Evolutionary conservation across 2,888 invertebrate genomes (phyloP).

Genomic region (Atrina japonica): DNA sequence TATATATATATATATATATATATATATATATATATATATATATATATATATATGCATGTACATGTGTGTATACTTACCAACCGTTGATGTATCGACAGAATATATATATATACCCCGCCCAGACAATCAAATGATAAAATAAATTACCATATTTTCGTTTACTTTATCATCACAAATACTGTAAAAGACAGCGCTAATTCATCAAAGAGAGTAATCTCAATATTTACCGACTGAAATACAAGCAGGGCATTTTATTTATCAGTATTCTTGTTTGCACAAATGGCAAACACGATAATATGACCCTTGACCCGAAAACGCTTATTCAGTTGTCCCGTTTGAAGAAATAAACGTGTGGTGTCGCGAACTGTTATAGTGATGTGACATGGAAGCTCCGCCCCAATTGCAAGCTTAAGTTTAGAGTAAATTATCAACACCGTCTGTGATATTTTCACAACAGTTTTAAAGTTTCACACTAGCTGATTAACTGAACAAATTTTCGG

Average conservation of each 20-base stretch:
- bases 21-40: no score
- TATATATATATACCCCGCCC: constrained; percentile 27
- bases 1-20: no score
- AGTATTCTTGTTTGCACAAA: constrained; percentile 28
- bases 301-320: constrained; percentile 26
- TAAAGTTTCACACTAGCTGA: no score
- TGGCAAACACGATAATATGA: constrained; percentile 32
- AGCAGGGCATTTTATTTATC: constrained; percentile 21
- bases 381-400: constrained; percentile 20
- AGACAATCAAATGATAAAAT: constrained; percentile 24
- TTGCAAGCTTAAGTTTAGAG: background rate
- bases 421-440: constrained; percentile 1
- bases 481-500: no score
- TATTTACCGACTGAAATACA: constrained; percentile 25
- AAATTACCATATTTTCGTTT: constrained; percentile 15
- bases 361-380: constrained; percentile 3
- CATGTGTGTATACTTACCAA: no score
- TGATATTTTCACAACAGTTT: background rate
- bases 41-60: no score
- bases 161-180: constrained; percentile 10
- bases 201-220: constrained; percentile 31
- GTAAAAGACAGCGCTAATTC: constrained; percentile 21
- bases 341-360: background rate
- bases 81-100: no score
- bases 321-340: constrained; percentile 22